Conservation (phyloP, 2,888 invertebrate species). For the Xylophagus ater region DNA sequence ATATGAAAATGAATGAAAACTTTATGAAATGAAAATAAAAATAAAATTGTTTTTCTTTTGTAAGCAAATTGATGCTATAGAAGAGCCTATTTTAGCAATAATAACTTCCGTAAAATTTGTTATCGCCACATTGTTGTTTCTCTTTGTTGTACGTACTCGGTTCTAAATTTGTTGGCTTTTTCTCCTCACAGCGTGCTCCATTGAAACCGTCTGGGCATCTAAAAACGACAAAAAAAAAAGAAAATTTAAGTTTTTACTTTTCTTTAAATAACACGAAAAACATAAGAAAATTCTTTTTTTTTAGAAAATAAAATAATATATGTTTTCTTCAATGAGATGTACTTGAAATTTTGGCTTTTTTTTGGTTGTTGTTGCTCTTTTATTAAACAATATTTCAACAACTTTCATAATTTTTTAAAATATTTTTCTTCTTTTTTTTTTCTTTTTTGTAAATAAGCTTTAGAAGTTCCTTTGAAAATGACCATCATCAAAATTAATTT, state of each 20-base stretch:
- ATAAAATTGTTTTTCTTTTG: too few species aligned
- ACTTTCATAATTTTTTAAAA: background rate
- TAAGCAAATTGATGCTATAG: slow-evolving; percentile 34
- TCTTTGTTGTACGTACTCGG: slow-evolving; percentile 41
- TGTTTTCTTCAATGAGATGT: too few species aligned
- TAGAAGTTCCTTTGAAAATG: too few species aligned
- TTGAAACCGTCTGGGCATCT: slow-evolving; percentile 37
- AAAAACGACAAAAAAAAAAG: slow-evolving; percentile 19
- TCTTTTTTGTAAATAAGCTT: too few species aligned
- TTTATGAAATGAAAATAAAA: background rate
- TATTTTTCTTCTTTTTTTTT: background rate
- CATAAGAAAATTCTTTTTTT: too few species aligned
- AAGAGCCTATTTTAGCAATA: slow-evolving; percentile 42
- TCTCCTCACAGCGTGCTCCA: slow-evolving; percentile 36
- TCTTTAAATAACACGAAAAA: slow-evolving; percentile 2
- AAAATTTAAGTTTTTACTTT: slow-evolving; percentile 1
- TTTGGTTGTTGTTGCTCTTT: too few species aligned
- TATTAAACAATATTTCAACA: too few species aligned
- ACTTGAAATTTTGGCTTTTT: too few species aligned
- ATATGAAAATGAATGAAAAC: too few species aligned
- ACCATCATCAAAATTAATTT: too few species aligned
- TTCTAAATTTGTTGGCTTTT: slow-evolving; percentile 31
- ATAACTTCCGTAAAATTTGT: slow-evolving; percentile 37
- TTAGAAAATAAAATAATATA: too few species aligned
- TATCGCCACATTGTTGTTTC: slow-evolving; percentile 33